A percentile compares a stretch with the other conserved stretches of the same genome.
These are phyloP conservation scores for Dasypogon diadema DNA, from an alignment of 2,888 invertebrate genomes.

Conservation along the genomic window DNA sequence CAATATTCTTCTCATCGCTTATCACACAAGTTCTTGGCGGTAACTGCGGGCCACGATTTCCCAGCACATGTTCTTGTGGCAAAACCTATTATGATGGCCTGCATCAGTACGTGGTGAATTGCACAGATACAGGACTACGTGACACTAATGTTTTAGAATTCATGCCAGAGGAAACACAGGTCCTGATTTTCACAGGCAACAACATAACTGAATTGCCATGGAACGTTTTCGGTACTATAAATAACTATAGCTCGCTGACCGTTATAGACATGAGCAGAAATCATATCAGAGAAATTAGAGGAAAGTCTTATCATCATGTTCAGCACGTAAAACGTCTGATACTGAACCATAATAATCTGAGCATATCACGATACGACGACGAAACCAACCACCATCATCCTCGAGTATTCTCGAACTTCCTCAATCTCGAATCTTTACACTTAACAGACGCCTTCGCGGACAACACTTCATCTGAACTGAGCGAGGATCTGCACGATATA, in stretches of 20 bases:
- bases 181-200: slow-evolving; percentile 80
- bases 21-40: neutral
- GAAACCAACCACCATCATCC: slow-evolving; percentile 75
- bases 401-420: slow-evolving; percentile 77
- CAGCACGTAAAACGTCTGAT: slow-evolving; percentile 76
- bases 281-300: slow-evolving; percentile 77
- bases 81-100: slow-evolving; percentile 70
- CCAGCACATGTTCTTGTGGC: slow-evolving; percentile 72
- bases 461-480: slow-evolving; percentile 73
- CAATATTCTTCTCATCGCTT: neutral
- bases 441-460: slow-evolving; percentile 81
- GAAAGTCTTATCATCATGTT: slow-evolving; percentile 81
- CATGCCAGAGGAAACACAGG: slow-evolving; percentile 76
- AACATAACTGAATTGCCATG: slow-evolving; percentile 74
- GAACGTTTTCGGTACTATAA: slow-evolving; percentile 78
- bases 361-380: slow-evolving; percentile 71
- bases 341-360: slow-evolving; percentile 79
- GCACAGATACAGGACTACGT: slow-evolving; percentile 75
- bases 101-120: slow-evolving; percentile 76
- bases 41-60: slow-evolving; percentile 69
- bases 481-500: slow-evolving; percentile 77
- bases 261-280: slow-evolving; percentile 82
- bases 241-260: slow-evolving; percentile 72
- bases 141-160: slow-evolving; percentile 73
- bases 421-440: slow-evolving; percentile 77